Percentiles rank a stretch among this genome's conserved stretches.
Conservation (phyloP, 92 coral and sea anemone species). For the Palythoa grandiflora region DNA sequence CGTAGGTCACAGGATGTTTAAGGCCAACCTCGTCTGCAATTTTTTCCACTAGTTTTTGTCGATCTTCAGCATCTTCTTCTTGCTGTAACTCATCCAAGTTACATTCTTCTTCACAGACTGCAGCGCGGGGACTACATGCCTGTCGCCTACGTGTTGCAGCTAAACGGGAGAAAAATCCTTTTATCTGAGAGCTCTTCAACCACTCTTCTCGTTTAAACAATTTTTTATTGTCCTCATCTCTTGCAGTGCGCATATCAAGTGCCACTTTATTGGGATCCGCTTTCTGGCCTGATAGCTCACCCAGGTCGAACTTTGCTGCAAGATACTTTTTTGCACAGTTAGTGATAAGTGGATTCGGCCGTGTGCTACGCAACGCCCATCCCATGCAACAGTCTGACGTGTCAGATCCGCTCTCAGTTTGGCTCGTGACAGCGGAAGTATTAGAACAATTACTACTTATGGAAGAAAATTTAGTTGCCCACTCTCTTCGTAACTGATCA, state of each 20-base stretch:
- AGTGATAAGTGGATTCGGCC: slow-evolving; percentile 26
- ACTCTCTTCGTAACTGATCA: slow-evolving; percentile 39
- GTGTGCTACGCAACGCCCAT: slow-evolving; percentile 30
- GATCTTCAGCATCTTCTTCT: slow-evolving; percentile 41
- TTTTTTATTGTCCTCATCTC: slow-evolving; percentile 3
- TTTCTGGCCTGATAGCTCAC: slow-evolving; percentile 36
- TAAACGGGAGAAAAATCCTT: slow-evolving; percentile 45
- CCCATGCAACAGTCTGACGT: slow-evolving; percentile 33
- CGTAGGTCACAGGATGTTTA: slow-evolving; percentile 51
- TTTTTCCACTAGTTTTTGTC: slow-evolving; percentile 28
- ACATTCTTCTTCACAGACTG: not conserved
- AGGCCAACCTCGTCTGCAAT: slow-evolving; percentile 47
- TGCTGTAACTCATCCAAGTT: not conserved
- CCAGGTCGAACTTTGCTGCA: slow-evolving; percentile 34
- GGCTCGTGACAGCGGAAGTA: not conserved
- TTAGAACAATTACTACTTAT: slow-evolving; percentile 10
- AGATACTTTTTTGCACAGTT: slow-evolving; percentile 35
- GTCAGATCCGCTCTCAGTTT: not conserved
- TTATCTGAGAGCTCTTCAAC: slow-evolving; percentile 43
- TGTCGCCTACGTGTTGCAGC: slow-evolving; percentile 24
- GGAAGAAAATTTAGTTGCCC: slow-evolving; percentile 40
- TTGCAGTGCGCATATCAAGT: slow-evolving; percentile 35
- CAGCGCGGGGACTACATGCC: not conserved
- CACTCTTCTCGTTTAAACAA: slow-evolving; percentile 45
- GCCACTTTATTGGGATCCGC: slow-evolving; percentile 50